Conservation (phyloP, 1,140 invertebrate genomes). For the Ptiloglossa arizonensis region DNA sequence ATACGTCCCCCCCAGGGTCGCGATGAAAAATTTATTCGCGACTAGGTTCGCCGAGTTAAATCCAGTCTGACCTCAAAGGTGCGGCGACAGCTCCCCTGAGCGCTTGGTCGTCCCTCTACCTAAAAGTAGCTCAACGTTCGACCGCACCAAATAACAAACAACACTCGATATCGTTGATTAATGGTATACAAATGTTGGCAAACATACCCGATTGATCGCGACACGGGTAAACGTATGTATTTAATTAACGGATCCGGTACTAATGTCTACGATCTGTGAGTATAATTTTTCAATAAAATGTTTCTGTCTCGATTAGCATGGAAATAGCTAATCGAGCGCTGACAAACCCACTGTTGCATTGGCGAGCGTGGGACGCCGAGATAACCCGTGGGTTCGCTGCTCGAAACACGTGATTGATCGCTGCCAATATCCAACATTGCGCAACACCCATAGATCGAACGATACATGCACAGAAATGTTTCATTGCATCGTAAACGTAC, state of each 20-base stretch:
- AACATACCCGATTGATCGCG: too few species aligned
- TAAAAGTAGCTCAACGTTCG: too few species aligned
- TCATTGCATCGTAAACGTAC: conserved; percentile 7
- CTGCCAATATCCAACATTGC: conserved; percentile 5
- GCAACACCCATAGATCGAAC: neutral
- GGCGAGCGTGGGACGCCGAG: conserved; percentile 10
- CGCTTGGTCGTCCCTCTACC: too few species aligned
- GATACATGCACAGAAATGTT: too few species aligned
- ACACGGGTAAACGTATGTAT: neutral
- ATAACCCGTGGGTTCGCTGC: neutral
- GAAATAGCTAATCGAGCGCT: neutral
- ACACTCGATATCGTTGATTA: too few species aligned
- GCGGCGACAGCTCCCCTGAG: too few species aligned
- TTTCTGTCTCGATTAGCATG: conserved; percentile 7
- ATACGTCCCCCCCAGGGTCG: conserved; percentile 58
- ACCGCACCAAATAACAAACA: too few species aligned
- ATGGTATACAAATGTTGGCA: too few species aligned
- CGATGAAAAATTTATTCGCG: conserved; percentile 50
- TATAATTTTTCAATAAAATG: conserved; percentile 16
- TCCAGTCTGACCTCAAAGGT: conserved; percentile 6
- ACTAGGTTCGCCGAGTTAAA: conserved; percentile 24
- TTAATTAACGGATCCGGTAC: neutral
- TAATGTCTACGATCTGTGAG: too few species aligned
- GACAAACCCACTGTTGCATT: neutral
- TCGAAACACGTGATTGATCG: conserved; percentile 16